A percentile compares a stretch with the other conserved stretches of the same genome.
Evolutionary conservation across 1,140 invertebrate genomes (phyloP).

Genomic region (Solenopsis fugax): DNA sequence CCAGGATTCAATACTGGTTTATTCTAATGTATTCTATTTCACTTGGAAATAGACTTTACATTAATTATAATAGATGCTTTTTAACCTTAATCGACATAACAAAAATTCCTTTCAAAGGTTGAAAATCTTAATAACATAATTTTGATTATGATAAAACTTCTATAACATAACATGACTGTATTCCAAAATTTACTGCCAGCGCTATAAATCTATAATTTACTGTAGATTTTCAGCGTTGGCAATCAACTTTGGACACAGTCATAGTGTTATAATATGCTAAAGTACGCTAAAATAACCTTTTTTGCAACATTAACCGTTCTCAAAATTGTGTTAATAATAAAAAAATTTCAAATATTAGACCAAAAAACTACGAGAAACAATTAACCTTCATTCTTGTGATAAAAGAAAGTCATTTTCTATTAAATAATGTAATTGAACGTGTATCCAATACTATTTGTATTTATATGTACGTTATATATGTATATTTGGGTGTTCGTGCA

Average conservation of each 20-base stretch:
- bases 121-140: not conserved
- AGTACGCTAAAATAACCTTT: not conserved
- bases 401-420: not conserved
- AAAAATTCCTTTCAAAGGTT: no score
- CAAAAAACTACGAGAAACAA: not conserved
- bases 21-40: no score
- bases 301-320: not conserved
- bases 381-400: not conserved
- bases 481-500: no score
- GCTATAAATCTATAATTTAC: not conserved
- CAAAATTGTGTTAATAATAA: not conserved
- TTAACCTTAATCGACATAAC: no score
- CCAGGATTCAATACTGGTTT: no score
- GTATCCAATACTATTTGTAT: constrained; percentile 21
- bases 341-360: not conserved
- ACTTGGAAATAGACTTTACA: no score
- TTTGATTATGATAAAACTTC: not conserved
- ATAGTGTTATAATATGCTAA: not conserved
- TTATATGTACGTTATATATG: not conserved
- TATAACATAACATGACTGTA: not conserved
- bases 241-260: no score
- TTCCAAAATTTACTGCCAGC: no score
- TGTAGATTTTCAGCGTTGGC: no score
- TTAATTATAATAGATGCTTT: no score
- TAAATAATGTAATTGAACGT: constrained; percentile 39